Evolutionary conservation across 2,888 invertebrate species (phyloP).

Genomic region (Drosophila yooni): DNA sequence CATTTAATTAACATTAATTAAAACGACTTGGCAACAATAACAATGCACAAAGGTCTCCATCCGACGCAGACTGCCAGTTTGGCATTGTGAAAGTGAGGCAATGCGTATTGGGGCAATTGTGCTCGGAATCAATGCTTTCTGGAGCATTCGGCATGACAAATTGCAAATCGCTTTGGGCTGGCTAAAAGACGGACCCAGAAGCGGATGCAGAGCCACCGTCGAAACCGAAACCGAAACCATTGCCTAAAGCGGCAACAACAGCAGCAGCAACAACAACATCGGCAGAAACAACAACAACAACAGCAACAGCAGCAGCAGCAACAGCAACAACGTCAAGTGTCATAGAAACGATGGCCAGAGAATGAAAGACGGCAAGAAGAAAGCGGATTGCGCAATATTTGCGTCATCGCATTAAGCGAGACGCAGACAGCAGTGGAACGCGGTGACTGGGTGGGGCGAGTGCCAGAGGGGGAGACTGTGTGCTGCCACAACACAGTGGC

Average conservation of each 20-base stretch:
- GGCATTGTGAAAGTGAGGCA: constrained; percentile 54
- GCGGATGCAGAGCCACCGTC: constrained; percentile 36
- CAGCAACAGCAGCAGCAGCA: constrained; percentile 15
- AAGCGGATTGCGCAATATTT: constrained; percentile 71
- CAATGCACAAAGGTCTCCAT: constrained; percentile 6
- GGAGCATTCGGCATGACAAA: constrained; percentile 61
- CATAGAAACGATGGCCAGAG: constrained; percentile 52
- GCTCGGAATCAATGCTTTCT: constrained; percentile 57
- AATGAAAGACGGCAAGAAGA: constrained; percentile 65
- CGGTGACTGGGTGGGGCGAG: constrained; percentile 5
- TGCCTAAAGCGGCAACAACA: constrained; percentile 5
- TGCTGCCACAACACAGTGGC: neutral
- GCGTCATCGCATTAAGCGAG: constrained; percentile 60
- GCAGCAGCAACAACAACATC: constrained; percentile 14
- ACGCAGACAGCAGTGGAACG: constrained; percentile 13
- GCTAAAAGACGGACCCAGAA: constrained; percentile 28
- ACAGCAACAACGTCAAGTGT: constrained; percentile 40
- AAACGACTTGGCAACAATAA: constrained; percentile 30
- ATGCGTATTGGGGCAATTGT: constrained; percentile 48
- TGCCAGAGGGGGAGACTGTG: neutral
- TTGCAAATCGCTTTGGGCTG: constrained; percentile 45
- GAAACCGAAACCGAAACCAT: constrained; percentile 2
- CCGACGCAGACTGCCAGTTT: neutral
- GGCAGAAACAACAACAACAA: constrained; percentile 22
- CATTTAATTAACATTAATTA: constrained; percentile 75